Conservation (phyloP, 2,888 invertebrate genomes). For the Molanna angustata region DNA sequence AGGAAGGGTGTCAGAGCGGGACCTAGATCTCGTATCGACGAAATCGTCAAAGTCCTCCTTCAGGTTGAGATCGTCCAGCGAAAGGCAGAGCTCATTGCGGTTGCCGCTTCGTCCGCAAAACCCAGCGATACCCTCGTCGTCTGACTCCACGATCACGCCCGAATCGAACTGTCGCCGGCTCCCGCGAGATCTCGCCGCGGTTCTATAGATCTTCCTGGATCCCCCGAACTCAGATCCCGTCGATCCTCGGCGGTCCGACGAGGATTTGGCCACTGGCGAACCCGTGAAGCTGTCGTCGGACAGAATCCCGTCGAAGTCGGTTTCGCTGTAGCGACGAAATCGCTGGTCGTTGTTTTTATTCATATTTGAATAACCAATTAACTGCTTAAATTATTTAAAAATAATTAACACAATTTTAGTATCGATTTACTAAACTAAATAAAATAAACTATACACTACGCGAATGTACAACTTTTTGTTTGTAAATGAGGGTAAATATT, state of each 20-base stretch:
- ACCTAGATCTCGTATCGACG: neutral
- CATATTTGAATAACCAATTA: no score
- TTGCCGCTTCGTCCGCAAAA: neutral
- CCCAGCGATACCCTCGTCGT: neutral
- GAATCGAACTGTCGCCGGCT: slow-evolving; percentile 7
- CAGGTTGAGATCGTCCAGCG: slow-evolving; percentile 11
- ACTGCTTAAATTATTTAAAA: no score
- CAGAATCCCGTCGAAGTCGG: slow-evolving; percentile 8
- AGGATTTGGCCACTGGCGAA: no score
- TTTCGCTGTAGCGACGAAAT: slow-evolving; percentile 12
- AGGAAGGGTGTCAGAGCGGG: slow-evolving; percentile 10
- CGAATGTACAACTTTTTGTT: neutral
- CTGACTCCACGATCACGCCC: slow-evolving; percentile 16
- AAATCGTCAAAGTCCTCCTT: neutral
- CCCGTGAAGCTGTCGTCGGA: no score
- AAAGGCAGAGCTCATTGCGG: slow-evolving; percentile 1
- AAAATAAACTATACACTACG: neutral
- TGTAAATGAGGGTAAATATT: no score
- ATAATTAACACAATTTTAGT: no score
- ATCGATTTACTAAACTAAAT: no score
- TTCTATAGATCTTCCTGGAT: neutral
- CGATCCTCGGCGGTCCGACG: neutral
- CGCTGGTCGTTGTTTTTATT: no score
- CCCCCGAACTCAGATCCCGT: neutral
- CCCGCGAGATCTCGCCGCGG: neutral